Evolutionary conservation across 2,888 invertebrate genomes (phyloP).

Genomic region (Merodon equestris): DNA sequence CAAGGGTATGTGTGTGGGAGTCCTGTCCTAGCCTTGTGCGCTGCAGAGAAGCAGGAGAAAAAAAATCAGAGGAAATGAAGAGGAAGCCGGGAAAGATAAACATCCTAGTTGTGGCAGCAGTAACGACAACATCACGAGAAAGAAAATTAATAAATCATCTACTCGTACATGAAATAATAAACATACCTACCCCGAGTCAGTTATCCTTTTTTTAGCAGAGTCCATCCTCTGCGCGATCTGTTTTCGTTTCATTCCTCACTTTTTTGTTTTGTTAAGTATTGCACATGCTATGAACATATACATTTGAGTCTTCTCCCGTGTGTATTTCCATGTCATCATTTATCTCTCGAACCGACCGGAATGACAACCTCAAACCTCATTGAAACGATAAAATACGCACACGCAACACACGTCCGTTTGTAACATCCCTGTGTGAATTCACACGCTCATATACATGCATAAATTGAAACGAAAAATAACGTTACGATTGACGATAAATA

Average conservation of each 20-base stretch:
- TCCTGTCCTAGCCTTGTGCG: not conserved
- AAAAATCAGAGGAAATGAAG: no score
- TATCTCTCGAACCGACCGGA: slow-evolving; percentile 60
- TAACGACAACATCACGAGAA: slow-evolving; percentile 12
- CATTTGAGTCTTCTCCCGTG: slow-evolving; percentile 64
- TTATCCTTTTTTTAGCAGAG: slow-evolving; percentile 49
- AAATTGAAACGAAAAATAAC: slow-evolving; percentile 16
- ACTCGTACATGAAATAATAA: slow-evolving; percentile 62
- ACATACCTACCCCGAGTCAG: slow-evolving; percentile 46
- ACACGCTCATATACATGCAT: no score
- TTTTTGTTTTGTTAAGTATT: slow-evolving; percentile 43
- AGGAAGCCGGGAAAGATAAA: slow-evolving; percentile 4
- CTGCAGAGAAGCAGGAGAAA: no score
- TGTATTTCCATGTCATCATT: slow-evolving; percentile 67
- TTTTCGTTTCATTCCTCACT: no score
- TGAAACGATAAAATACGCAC: slow-evolving; percentile 61
- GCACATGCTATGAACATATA: no score
- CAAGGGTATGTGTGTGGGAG: no score
- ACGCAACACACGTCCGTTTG: slow-evolving; percentile 36
- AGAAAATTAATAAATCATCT: slow-evolving; percentile 66
- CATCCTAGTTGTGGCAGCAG: slow-evolving; percentile 29
- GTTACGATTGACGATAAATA: slow-evolving; percentile 48
- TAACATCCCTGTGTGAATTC: slow-evolving; percentile 26
- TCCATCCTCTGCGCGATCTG: no score
- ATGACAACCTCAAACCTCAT: slow-evolving; percentile 65